phyloP scores from a whole-genome alignment of 2,113 vertebrate species.

The Cebidichthys violaceus region DNA sequence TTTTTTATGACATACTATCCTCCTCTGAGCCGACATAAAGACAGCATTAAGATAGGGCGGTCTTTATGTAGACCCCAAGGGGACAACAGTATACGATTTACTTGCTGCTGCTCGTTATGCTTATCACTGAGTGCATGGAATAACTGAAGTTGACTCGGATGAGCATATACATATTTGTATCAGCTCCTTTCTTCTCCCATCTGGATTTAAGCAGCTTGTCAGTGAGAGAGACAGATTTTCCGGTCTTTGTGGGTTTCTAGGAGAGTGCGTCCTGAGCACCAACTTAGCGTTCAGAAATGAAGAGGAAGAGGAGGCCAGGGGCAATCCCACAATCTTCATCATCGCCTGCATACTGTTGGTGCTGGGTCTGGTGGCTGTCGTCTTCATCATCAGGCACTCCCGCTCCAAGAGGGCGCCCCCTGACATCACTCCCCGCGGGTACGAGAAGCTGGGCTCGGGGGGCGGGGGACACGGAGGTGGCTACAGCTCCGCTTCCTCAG shows the following conservation, averaged over 20 bases:
- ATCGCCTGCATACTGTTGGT: constrained; percentile 85
- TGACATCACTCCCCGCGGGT: constrained; percentile 76
- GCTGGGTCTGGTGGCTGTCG: constrained; percentile 79
- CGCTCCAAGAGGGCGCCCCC: constrained; percentile 74
- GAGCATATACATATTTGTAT: no score
- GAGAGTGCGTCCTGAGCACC: constrained; percentile 87
- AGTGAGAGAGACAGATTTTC: not conserved
- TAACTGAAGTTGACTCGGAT: no score
- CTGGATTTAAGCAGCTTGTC: not conserved
- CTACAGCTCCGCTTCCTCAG: constrained; percentile 68
- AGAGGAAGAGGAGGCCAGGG: constrained; percentile 63
- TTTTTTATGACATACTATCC: no score
- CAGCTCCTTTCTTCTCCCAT: no score
- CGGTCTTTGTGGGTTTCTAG: constrained; percentile 72
- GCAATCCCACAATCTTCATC: constrained; percentile 85
- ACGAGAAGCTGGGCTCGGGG: constrained; percentile 88
- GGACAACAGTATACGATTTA: no score
- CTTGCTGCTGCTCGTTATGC: no score
- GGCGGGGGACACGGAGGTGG: constrained; percentile 61
- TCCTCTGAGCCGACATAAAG: no score
- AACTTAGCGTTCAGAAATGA: constrained; percentile 74
- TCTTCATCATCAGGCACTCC: constrained; percentile 85
- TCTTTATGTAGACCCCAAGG: no score
- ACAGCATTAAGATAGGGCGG: no score
- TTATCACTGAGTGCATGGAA: no score